Conservation (phyloP, 2,888 invertebrate species). For the Zootermopsis nevadensis region DNA sequence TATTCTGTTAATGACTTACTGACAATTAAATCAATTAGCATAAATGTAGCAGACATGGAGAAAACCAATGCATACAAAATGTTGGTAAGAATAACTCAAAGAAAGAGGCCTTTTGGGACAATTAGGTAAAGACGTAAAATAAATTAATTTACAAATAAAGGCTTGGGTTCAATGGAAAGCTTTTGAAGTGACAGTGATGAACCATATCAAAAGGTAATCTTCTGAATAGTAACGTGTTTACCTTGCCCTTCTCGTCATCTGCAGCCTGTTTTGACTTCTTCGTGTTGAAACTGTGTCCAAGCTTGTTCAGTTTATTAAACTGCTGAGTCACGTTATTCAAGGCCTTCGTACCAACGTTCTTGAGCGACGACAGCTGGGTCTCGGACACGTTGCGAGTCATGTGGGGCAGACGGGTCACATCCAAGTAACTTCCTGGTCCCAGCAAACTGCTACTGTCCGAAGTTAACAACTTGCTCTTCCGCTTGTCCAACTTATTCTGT, state of each 20-base stretch:
- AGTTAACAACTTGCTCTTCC: slow-evolving; percentile 69
- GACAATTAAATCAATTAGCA: too few relatives aligned
- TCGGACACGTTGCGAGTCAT: slow-evolving; percentile 87
- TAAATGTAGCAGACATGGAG: too few relatives aligned
- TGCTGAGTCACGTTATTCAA: slow-evolving; percentile 88
- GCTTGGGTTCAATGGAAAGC: too few relatives aligned
- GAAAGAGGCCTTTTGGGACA: too few relatives aligned
- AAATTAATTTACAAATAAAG: too few relatives aligned
- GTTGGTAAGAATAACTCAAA: too few relatives aligned
- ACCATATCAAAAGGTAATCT: too few relatives aligned
- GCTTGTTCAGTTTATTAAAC: slow-evolving; percentile 84
- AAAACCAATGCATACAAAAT: too few relatives aligned
- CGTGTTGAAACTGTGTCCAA: slow-evolving; percentile 73
- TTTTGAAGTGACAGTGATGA: too few relatives aligned
- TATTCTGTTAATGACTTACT: too few relatives aligned
- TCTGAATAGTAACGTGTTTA: neutral
- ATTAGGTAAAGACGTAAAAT: too few relatives aligned
- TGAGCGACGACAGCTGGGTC: slow-evolving; percentile 83
- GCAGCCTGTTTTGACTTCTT: slow-evolving; percentile 56
- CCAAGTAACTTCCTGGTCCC: slow-evolving; percentile 51
- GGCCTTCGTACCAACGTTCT: slow-evolving; percentile 85
- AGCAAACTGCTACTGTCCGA: slow-evolving; percentile 60
- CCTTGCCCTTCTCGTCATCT: neutral
- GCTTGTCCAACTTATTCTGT: slow-evolving; percentile 77
- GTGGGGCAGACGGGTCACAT: slow-evolving; percentile 51